Base-by-base conservation (phyloP, 1,140 invertebrate species). In the Sitobion miscanthi region DNA sequence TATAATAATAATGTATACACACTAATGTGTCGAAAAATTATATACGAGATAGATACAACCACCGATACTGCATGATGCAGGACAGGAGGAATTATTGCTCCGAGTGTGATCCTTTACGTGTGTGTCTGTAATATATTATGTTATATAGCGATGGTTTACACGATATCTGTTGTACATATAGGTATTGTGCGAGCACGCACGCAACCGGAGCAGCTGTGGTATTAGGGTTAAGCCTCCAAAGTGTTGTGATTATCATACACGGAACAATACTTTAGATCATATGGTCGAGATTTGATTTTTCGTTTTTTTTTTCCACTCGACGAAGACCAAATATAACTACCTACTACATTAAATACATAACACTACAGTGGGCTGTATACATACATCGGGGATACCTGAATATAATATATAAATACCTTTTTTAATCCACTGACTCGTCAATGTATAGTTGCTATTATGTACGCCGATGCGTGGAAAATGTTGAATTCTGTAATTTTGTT, bases 1-100 rank as follows among this genome's bases (percentile, higher is more conserved):
- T 45, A 86, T 47, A 42, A 42, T 42, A 42, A 42, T 42, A 42
- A 42, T 42, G 20, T 52, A 30, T 52, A 52, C 86, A 38, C 54
- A 90, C 89, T 90, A 90, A 90, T 90, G 45, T 86, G 45, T 86
- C 49, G n/a, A 35, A n/a, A 54, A 89, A 89, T 54, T 30, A 8
- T 54, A 89, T 49, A 23, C 87, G 49, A 30, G n/a, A 49, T 38
- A 35, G 62, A 77, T 77, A n/a, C 62, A 17, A 77, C 62, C 62
- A 6, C 30, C 62, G 62, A 77, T 77, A 77, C n/a, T 0, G 0
- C 62, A n/a, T 20, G 30, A 77, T n/a, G 30, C 45, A 35, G 45
- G 86, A n/a, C 85, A n/a, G 2, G n/a, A 77, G 62, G 30, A 69
- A n/a, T 3, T 49, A 87, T 35, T 1, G 86, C 23, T 88, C 21